These are phyloP conservation scores for Agonopterix alstromeriana DNA, from an alignment of 2,888 invertebrate genomes.

Conservation along the genomic window DNA sequence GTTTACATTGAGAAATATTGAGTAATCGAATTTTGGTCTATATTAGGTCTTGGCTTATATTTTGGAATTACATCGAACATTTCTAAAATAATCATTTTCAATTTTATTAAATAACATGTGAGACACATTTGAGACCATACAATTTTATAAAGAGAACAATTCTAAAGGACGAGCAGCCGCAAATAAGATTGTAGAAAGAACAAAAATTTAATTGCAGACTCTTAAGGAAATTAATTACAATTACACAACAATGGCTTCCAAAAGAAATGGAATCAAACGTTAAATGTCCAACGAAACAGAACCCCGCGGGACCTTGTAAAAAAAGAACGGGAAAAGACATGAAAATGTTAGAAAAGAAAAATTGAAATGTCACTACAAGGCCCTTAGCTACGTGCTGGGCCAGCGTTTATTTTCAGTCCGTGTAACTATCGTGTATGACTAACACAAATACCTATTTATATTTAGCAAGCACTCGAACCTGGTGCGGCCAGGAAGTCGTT, in stretches of 20 bases:
- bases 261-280: conserved; percentile 1
- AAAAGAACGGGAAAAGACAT: not conserved
- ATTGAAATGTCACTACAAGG: conserved; percentile 24
- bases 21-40: no score
- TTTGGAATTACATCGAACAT: no score
- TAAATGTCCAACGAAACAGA: not conserved
- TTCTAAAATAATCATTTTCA: no score
- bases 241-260: not conserved
- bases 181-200: not conserved
- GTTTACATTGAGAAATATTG: no score
- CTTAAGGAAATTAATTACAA: no score
- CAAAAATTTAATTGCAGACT: not conserved
- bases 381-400: conserved; percentile 26
- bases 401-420: conserved; percentile 26
- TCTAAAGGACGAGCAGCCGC: not conserved
- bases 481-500: conserved; percentile 49
- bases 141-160: not conserved
- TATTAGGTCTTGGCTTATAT: no score
- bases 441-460: conserved; percentile 38
- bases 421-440: conserved; percentile 15
- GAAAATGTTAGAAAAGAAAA: conserved; percentile 7
- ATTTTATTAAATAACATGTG: no score
- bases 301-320: conserved; percentile 11
- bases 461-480: conserved; percentile 39
- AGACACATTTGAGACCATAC: not conserved